Percentiles rank a stretch among this genome's conserved stretches.
phyloP scores from a whole-genome alignment of 2,113 vertebrate genomes.

The Caretta caretta region DNA sequence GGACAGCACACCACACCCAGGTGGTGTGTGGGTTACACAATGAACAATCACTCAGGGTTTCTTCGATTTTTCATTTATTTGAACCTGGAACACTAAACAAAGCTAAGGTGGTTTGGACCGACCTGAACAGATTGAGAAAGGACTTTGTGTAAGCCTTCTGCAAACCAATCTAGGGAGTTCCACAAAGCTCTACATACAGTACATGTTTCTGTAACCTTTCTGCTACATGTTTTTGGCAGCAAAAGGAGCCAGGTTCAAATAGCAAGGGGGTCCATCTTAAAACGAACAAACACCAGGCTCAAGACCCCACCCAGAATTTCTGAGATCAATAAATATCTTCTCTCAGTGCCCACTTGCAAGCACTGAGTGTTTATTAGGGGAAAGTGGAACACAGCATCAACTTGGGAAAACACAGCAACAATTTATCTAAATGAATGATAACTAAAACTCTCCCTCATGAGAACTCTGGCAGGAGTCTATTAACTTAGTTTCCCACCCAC shows the following conservation, averaged over 20 bases:
- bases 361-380: fast-evolving
- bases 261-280: background rate
- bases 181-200: background rate
- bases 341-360: fast-evolving
- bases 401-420: slow-evolving; percentile 34
- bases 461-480: background rate
- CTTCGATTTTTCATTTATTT: background rate
- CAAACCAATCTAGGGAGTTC: background rate
- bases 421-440: background rate
- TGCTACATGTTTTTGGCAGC: slow-evolving; percentile 41
- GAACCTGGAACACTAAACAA: background rate
- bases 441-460: background rate
- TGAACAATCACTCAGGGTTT: background rate
- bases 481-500: background rate
- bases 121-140: background rate
- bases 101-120: background rate
- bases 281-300: background rate
- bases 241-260: background rate
- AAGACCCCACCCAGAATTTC: background rate
- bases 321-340: background rate
- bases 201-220: background rate
- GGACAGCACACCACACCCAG: too few species aligned
- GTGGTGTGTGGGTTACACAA: background rate
- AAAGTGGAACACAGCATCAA: background rate
- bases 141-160: background rate